phyloP scores from a whole-genome alignment of 2,113 vertebrate genomes.

The Girardinichthys multiradiatus region DNA sequence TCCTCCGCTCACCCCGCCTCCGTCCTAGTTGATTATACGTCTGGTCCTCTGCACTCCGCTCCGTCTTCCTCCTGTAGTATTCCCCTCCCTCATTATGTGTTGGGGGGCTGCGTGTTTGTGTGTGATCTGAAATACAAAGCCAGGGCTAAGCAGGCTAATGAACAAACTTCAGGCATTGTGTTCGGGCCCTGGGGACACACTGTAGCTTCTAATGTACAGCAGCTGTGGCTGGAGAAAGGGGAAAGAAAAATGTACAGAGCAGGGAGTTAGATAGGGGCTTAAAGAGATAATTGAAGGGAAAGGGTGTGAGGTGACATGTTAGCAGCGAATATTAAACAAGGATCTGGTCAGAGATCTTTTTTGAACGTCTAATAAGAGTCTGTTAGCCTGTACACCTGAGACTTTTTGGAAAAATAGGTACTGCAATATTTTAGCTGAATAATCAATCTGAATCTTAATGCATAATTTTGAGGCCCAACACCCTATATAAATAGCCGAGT shows the following conservation, averaged over 20 bases:
- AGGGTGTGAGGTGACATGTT: not conserved
- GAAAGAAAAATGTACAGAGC: slow-evolving; percentile 41
- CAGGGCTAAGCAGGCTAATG: slow-evolving; percentile 71
- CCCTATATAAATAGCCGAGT: not conserved
- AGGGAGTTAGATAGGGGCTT: slow-evolving; percentile 52
- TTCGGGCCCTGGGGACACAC: slow-evolving; percentile 52
- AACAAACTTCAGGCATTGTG: slow-evolving; percentile 74
- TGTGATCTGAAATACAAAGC: slow-evolving; percentile 70
- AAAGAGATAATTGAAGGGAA: slow-evolving; percentile 37
- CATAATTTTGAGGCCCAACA: not conserved
- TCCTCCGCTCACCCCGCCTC: slow-evolving; percentile 10
- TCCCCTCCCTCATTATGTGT: slow-evolving; percentile 64
- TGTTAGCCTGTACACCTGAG: too few relatives aligned
- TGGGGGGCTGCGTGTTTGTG: slow-evolving; percentile 52
- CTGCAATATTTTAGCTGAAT: not conserved
- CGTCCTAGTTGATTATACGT: slow-evolving; percentile 51
- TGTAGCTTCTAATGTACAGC: slow-evolving; percentile 68
- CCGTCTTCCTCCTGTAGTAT: slow-evolving; percentile 42
- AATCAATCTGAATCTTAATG: not conserved
- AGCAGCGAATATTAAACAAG: slow-evolving; percentile 46
- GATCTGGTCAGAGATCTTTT: slow-evolving; percentile 19
- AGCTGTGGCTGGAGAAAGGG: slow-evolving; percentile 49
- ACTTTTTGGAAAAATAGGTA: not conserved
- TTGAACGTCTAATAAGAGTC: not conserved
- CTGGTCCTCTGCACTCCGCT: slow-evolving; percentile 40